Evolutionary conservation across 1,140 invertebrate species (phyloP).

Genomic region (Drepana arcuata): DNA sequence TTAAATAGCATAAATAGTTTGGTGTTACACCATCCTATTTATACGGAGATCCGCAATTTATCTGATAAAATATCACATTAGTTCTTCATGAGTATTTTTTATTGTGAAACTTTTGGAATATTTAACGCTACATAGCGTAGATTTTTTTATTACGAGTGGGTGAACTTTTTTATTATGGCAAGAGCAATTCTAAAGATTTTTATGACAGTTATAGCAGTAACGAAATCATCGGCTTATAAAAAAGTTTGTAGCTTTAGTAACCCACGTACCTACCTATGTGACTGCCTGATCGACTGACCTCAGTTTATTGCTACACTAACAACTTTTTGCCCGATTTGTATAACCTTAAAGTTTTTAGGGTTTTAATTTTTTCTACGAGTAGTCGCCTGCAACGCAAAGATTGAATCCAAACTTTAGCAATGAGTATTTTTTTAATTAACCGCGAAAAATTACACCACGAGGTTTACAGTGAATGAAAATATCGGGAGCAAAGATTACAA

Average conservation of each 20-base stretch:
- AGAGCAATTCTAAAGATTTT: conserved; percentile 38
- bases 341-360: not conserved
- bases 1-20: not conserved
- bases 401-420: too few relatives aligned
- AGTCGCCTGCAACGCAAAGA: not conserved
- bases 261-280: not conserved
- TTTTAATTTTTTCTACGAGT: not conserved
- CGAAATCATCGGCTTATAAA: conserved; percentile 32
- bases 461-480: too few relatives aligned
- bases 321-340: not conserved
- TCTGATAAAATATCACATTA: conserved; percentile 14
- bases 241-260: too few relatives aligned
- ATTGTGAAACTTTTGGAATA: conserved; percentile 43
- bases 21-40: not conserved
- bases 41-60: not conserved
- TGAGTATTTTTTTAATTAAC: too few relatives aligned
- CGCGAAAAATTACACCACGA: too few relatives aligned
- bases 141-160: conserved; percentile 36
- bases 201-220: conserved; percentile 32
- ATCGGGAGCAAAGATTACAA: too few relatives aligned
- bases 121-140: conserved; percentile 33
- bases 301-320: not conserved
- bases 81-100: conserved; percentile 28
- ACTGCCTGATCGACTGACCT: not conserved
- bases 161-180: conserved; percentile 39